Evolutionary conservation across 2,113 vertebrate species (phyloP), one percentile per base, ranked within the genome.

Genomic region (Ceyx margarethae): DNA sequence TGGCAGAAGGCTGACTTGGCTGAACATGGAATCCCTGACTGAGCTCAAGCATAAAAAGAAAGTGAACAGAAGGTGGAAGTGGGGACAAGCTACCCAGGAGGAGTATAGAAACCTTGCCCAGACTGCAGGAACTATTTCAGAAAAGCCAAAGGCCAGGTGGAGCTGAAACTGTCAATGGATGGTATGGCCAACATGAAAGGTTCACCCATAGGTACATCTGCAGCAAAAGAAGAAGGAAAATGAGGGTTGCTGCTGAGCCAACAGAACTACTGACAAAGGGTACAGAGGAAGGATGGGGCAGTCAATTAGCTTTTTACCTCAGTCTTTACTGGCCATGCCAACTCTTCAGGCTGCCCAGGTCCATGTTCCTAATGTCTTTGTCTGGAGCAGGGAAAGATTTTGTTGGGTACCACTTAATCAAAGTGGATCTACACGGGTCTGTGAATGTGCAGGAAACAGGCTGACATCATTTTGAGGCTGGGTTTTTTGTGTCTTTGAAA

Each of bases 1-100:
- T 42, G 81, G 78, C 91, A 92, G 78, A 89, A 93, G 87, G 91
- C 66, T 79, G 69, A 45, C n/a, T 68, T 84, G 83, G 89, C 92
- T 84, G 61, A 67, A 43, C 2, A 1, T 5, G n/a, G 79, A 57
- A 86, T 18, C n/a, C 35, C 86, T 79, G 62, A 72, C 57, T 8
- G 13, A 92, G 61, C 54, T 92, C 84, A 61, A 90, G 4, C 37
- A 18, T 9, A 35, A 46, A 64, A 57, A 13, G 28, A 54, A 91
- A 31, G 35, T 3, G 57, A 94, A 53, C 84, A 96, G 91, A 81
- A 94, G 89, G 84, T 75, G n/a, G 11, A 43, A 79, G 40, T 19
- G 53, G n/a, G 18, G 10, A 40, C 2, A 3, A 18, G 43, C 40
- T 78, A 42, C 15, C 20, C 77, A 64, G 60, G 28, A 91, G 33